Evolutionary conservation across 1,140 invertebrate genomes (phyloP), one percentile per base, ranked within the genome.

Genomic region (Musca vetustissima): DNA sequence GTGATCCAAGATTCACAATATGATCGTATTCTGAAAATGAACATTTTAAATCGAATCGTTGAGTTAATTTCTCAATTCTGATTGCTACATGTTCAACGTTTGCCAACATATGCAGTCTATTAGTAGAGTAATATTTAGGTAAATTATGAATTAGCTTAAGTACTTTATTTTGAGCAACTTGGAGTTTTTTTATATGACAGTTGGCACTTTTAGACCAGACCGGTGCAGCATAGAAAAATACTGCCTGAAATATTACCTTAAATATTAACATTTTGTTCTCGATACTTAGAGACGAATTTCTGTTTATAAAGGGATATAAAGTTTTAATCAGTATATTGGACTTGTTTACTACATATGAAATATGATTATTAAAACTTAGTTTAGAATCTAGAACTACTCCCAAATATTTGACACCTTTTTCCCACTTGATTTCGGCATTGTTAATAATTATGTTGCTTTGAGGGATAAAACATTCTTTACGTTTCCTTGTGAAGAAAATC

Each of bases 111-210:
- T 57, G 53, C 17, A 64, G 15, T 25, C 13, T 19, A 13, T 21
- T 19, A 14, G 61, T 64, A 49, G 61, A 64, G 19, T 28, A 64
- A 64, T 64, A 28, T 28, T 32, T 22, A 7, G 32, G 61, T 13
- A 64, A 49, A 22, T 64, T 64, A 28, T 43, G 28, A 22, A 64
- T 64, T n/a, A 64, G 19, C 43, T 64, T 64, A 11, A 64, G 17
- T 13, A 64, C 21, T 49, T 64, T 64, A 64, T 43, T 64, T 47
- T 64, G 47, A 21, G 14, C 14, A 13, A 47, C 28, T 47, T 64
- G 36, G 7, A 64, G 36, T 9, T 47, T 64, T 21, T 64, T 64
- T 22, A 64, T 43, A 28, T 64, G 32, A 21, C 47, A 49, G 19
- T 64, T 15, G 6, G 61, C 61, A 64, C 24, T 22, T n/a, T 64